Conservation (phyloP, 1,140 invertebrate genomes). For the Zaprionus ornatus region DNA sequence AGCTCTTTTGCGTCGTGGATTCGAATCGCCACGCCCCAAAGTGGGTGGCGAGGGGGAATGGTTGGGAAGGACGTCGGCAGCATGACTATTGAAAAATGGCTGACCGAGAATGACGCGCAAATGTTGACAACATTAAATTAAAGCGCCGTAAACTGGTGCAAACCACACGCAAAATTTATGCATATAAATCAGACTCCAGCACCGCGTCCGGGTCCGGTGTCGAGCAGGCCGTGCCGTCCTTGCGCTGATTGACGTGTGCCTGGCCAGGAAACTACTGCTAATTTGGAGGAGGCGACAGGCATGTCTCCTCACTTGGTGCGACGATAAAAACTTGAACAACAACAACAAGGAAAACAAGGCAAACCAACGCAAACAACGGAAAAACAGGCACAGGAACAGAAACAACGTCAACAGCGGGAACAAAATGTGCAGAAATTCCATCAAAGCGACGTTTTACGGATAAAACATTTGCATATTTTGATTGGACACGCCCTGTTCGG, state of each 20-base stretch:
- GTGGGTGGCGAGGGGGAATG: not conserved
- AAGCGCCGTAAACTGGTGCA: constrained; percentile 65
- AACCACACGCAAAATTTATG: constrained; percentile 76
- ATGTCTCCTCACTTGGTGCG: constrained; percentile 30
- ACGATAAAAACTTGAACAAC: constrained; percentile 38
- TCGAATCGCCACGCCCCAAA: not conserved
- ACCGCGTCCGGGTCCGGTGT: not conserved
- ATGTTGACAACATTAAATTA: constrained; percentile 79
- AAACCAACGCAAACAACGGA: constrained; percentile 66
- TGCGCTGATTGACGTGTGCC: constrained; percentile 66
- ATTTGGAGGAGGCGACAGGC: constrained; percentile 41
- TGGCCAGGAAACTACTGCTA: constrained; percentile 67
- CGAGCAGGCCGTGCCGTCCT: not conserved
- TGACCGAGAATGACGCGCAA: constrained; percentile 77
- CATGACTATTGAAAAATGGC: constrained; percentile 69
- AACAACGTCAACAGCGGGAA: constrained; percentile 25
- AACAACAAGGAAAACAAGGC: constrained; percentile 53
- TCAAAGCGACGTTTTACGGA: constrained; percentile 79
- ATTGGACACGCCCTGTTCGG: constrained; percentile 74
- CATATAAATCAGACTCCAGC: constrained; percentile 64
- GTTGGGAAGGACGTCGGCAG: not conserved
- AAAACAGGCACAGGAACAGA: constrained; percentile 19
- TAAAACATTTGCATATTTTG: constrained; percentile 81
- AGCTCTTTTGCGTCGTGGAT: constrained; percentile 28
- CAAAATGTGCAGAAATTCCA: constrained; percentile 77